Evolutionary conservation across 2,113 vertebrate genomes (phyloP).

Genomic region (Empidonax alnorum): DNA sequence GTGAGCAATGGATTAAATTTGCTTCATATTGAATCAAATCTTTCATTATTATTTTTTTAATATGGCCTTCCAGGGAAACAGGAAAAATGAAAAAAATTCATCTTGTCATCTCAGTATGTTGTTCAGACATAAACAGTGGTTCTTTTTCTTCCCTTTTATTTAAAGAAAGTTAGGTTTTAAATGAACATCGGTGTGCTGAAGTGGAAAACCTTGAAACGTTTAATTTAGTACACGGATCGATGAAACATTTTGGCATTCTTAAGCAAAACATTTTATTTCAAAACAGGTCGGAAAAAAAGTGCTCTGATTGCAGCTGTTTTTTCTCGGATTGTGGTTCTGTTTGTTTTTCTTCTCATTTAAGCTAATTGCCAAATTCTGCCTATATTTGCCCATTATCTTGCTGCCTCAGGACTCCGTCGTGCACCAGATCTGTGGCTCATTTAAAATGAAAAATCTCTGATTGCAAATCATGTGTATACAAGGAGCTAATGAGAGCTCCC

Average conservation of each 20-base stretch:
- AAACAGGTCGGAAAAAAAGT: not conserved
- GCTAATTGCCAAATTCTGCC: constrained; percentile 3
- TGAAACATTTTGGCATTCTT: constrained; percentile 37
- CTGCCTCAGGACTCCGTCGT: not conserved
- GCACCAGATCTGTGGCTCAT: not conserved
- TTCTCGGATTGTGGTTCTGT: not conserved
- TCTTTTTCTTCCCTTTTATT: not conserved
- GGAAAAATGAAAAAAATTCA: constrained; percentile 30
- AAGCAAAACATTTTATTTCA: constrained; percentile 21
- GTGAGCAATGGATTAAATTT: constrained; percentile 18
- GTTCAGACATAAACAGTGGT: not conserved
- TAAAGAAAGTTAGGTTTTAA: not conserved
- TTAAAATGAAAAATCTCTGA: not conserved
- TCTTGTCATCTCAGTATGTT: not conserved
- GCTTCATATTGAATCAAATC: not conserved
- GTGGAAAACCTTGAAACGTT: constrained; percentile 32
- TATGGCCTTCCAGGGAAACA: not conserved
- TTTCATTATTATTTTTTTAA: not conserved
- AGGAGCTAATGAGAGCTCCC: not conserved
- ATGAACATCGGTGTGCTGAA: not conserved
- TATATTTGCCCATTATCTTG: not conserved
- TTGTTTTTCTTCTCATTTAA: not conserved
- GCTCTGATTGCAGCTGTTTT: not conserved
- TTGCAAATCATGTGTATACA: accelerated
- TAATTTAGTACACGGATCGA: constrained; percentile 23